Evolutionary conservation across 1,140 invertebrate species (phyloP), one percentile per base, ranked within the genome.

Genomic region (Dreissena polymorpha): DNA sequence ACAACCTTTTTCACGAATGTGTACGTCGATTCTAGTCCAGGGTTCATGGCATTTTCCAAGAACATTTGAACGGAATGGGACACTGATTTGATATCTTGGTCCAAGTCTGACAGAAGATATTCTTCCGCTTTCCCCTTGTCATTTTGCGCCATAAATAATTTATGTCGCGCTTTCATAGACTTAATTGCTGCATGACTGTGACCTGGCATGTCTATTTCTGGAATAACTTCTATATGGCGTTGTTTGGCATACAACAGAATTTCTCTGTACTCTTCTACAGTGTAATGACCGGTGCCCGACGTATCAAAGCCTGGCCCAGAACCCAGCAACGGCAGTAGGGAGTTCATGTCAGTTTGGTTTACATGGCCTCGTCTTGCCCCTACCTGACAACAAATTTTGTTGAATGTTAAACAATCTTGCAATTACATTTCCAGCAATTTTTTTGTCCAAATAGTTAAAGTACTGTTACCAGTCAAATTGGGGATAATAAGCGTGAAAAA

Each of bases 181-280:
- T 84, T 86, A 39, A 92, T 88, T 16, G 91, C 90, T 63, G 91
- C 91, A 86, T 90, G 89, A 73, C 88, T 90, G 67, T 93, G 91
- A 39, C 91, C 91, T 12, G 92, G 92, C 89, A 93, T 89, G 80
- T 93, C 92, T 77, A 93, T 90, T 69, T 93, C 92, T 21, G 92
- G 92, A 73, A 92, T 90, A 1, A 92, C 89, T 49, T 91, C 88
- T 51, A 92, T 90, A 80, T 92, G 89, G 2, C 90, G 85, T 7
- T 82, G 65, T 10, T 75, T 85, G 23, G 91, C 91, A 84, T 87
- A 91, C 3, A 39, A 77, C 13, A 93, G 86, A 13, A 93, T 90
- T 69, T 92, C 91, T 25, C 85, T 74, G 86, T 89, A 87, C 21
- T 88, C 88, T 25, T 86, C 64, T 10, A 89, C 84, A n/a, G 85